phyloP scores from a whole-genome alignment of 1,140 invertebrate species.

The Nomia melanderi region DNA sequence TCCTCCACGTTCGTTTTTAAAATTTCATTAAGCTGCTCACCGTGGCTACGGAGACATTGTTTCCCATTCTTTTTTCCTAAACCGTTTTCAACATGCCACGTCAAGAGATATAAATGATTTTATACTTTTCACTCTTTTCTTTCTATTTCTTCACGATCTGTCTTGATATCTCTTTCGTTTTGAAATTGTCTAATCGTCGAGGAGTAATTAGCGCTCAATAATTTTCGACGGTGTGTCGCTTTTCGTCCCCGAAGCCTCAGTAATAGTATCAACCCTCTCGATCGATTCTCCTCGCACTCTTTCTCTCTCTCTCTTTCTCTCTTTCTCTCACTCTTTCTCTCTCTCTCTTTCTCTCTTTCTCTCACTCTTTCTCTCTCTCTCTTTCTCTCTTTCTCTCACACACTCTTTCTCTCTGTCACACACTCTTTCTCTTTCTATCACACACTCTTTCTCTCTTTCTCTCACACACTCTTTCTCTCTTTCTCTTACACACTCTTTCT shows the following conservation, averaged over 20 bases:
- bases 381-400: no score
- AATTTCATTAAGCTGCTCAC: slow-evolving; percentile 5
- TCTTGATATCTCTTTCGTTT: neutral
- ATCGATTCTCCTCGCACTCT: slow-evolving; percentile 18
- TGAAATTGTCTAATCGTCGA: neutral
- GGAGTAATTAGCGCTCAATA: no score
- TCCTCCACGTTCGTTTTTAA: slow-evolving; percentile 7
- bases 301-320: no score
- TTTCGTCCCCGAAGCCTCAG: slow-evolving; percentile 13
- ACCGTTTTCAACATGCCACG: neutral
- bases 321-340: no score
- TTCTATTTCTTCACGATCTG: neutral
- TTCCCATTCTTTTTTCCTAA: no score
- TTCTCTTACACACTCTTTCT: no score
- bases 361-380: no score
- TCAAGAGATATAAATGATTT: neutral
- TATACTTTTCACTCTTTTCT: neutral
- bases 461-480: no score
- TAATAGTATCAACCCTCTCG: slow-evolving; percentile 15
- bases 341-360: no score
- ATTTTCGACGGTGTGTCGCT: neutral
- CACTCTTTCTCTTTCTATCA: no score
- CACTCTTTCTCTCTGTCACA: no score
- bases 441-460: no score
- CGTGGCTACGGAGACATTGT: slow-evolving; percentile 12